These are phyloP conservation scores for Schizaphis graminum DNA, from an alignment of 2,888 invertebrate genomes.

Conservation along the genomic window DNA sequence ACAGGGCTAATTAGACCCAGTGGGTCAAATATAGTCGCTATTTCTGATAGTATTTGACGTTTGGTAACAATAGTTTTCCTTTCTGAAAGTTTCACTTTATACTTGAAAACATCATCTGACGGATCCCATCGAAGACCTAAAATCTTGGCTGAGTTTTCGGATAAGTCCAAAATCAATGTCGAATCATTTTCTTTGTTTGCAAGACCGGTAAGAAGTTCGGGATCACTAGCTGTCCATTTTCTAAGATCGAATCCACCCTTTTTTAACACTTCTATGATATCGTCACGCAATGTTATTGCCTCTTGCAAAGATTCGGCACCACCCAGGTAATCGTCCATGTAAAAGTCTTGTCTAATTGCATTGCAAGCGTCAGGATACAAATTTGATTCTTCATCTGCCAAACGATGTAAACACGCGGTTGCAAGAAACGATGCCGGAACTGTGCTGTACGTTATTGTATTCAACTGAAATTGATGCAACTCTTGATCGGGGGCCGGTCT, in stretches of 20 bases:
- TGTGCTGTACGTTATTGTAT: conserved; percentile 70
- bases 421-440: conserved; percentile 68
- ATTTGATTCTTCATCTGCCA: conserved; percentile 68
- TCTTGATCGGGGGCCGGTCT: background rate
- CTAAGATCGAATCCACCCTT: background rate
- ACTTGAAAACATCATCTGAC: background rate
- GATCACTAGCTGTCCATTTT: background rate
- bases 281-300: conserved; percentile 49
- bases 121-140: background rate
- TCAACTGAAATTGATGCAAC: conserved; percentile 65
- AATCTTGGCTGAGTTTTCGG: background rate
- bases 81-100: background rate
- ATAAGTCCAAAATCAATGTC: background rate
- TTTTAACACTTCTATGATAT: background rate
- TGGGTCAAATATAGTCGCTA: conserved; percentile 50
- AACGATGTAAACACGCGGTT: conserved; percentile 68
- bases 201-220: background rate
- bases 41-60: conserved; percentile 48
- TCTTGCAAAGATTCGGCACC: conserved; percentile 67
- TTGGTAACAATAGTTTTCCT: background rate
- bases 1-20: conserved; percentile 55
- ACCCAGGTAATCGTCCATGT: conserved; percentile 69
- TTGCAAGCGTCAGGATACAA: conserved; percentile 64
- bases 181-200: background rate
- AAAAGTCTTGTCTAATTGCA: conserved; percentile 68